Evolutionary conservation across 2,888 invertebrate species (phyloP).

Genomic region (Lithophane semibrunnea): DNA sequence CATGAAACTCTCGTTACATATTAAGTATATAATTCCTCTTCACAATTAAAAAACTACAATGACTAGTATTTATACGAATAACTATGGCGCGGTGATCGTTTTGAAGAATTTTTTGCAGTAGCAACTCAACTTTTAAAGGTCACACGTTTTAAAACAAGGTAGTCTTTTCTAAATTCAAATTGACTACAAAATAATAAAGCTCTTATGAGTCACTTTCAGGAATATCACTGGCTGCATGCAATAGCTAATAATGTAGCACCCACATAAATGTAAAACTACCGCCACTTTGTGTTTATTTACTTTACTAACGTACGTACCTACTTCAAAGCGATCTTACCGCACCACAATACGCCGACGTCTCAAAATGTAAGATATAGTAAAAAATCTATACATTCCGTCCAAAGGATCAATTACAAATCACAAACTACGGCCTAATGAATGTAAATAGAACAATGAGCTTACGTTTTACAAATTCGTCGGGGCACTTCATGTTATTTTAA

Average conservation of each 20-base stretch:
- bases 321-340: slow-evolving; percentile 59
- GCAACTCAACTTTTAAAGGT: neutral
- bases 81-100: slow-evolving; percentile 64
- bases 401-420: slow-evolving; percentile 79
- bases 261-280: neutral
- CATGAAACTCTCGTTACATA: slow-evolving; percentile 76
- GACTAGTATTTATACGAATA: slow-evolving; percentile 75
- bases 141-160: neutral
- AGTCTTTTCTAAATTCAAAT: slow-evolving; percentile 3
- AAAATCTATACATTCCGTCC: slow-evolving; percentile 81
- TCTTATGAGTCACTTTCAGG: slow-evolving; percentile 23
- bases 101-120: slow-evolving; percentile 56
- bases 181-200: slow-evolving; percentile 5
- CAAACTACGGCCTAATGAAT: slow-evolving; percentile 84
- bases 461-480: slow-evolving; percentile 86
- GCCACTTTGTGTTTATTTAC: neutral
- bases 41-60: slow-evolving; percentile 79
- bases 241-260: neutral
- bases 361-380: slow-evolving; percentile 74
- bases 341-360: slow-evolving; percentile 60
- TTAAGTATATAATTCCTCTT: slow-evolving; percentile 71
- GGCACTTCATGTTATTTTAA: slow-evolving; percentile 81
- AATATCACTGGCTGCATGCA: slow-evolving; percentile 19
- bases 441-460: slow-evolving; percentile 83
- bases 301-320: neutral